Percentiles rank a stretch among this genome's conserved stretches.
Evolutionary conservation across 1,140 invertebrate genomes (phyloP).

Genomic region (Eriocheir sinensis): DNA sequence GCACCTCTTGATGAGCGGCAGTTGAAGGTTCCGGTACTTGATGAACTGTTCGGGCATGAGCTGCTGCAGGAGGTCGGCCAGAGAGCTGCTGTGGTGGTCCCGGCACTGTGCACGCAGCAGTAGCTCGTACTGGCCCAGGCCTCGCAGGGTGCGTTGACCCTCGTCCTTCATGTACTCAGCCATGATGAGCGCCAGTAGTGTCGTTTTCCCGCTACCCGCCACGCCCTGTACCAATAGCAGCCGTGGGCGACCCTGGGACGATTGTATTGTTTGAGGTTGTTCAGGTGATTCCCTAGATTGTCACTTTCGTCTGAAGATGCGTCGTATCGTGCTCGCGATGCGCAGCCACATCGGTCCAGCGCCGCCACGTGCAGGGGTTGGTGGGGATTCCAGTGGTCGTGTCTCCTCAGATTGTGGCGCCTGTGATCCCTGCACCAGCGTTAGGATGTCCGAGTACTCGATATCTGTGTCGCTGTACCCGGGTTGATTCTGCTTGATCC

Average conservation of each 20-base stretch:
- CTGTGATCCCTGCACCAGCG: not conserved
- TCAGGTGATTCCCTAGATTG: not conserved
- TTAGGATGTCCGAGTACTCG: constrained; percentile 1
- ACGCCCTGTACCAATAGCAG: constrained; percentile 19
- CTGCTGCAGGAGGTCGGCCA: not conserved
- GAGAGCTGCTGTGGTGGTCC: not conserved
- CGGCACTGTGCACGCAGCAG: constrained; percentile 40
- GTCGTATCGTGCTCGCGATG: not conserved
- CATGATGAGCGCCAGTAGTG: constrained; percentile 36
- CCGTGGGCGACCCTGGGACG: not conserved
- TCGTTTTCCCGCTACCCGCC: constrained; percentile 48
- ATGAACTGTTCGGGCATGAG: not conserved
- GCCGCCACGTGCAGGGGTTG: not conserved
- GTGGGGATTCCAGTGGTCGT: not conserved
- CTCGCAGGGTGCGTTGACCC: not conserved
- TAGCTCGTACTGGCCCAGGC: constrained; percentile 30
- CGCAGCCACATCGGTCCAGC: not conserved
- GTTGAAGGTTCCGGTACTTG: constrained; percentile 7
- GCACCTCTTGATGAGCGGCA: not conserved
- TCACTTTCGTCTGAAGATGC: not conserved
- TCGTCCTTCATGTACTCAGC: not conserved
- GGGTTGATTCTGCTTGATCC: not conserved
- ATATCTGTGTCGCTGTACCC: not conserved
- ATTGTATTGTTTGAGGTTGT: not conserved
- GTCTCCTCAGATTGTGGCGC: not conserved